Percentiles rank a stretch among this genome's conserved stretches.
phyloP scores from a whole-genome alignment of 2,888 invertebrate species.

The Drosophila falleni region DNA sequence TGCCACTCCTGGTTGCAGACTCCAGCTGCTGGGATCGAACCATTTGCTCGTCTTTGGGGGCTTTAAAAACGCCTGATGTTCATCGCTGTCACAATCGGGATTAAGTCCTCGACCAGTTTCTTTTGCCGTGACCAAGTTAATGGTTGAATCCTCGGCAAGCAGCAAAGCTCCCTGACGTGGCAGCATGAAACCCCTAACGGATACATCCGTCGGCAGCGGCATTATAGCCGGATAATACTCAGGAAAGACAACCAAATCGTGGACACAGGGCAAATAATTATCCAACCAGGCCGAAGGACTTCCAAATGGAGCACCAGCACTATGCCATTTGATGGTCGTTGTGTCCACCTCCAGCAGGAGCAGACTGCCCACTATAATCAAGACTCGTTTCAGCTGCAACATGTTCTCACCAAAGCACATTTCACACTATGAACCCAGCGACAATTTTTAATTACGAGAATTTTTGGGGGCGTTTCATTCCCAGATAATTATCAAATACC shows the following conservation, averaged over 20 bases:
- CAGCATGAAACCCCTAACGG: conserved; percentile 74
- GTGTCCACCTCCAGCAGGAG: conserved; percentile 56
- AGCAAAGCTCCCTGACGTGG: conserved; percentile 80
- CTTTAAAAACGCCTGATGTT: conserved; percentile 68
- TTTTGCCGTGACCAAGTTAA: conserved; percentile 37
- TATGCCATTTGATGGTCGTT: conserved; percentile 71
- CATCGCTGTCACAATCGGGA: conserved; percentile 67
- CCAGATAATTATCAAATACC: conserved; percentile 24
- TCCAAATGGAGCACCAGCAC: conserved; percentile 70
- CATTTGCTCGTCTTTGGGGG: conserved; percentile 72
- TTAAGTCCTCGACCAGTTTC: conserved; percentile 43
- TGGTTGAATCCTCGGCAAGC: conserved; percentile 71
- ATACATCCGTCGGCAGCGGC: conserved; percentile 69
- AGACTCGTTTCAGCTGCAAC: conserved; percentile 35
- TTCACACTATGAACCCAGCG: conserved; percentile 14
- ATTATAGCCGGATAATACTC: conserved; percentile 76
- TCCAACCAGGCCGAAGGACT: conserved; percentile 76
- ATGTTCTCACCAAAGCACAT: conserved; percentile 36
- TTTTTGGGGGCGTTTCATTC: conserved; percentile 59
- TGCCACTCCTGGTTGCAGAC: conserved; percentile 26
- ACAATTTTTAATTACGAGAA: conserved; percentile 9
- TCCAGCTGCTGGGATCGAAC: conserved; percentile 84
- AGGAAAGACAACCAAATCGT: conserved; percentile 83
- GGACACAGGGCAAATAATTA: conserved; percentile 76
- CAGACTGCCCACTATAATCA: conserved; percentile 12